phyloP scores from a whole-genome alignment of 2,113 vertebrate genomes.

The Camelus dromedarius region DNA sequence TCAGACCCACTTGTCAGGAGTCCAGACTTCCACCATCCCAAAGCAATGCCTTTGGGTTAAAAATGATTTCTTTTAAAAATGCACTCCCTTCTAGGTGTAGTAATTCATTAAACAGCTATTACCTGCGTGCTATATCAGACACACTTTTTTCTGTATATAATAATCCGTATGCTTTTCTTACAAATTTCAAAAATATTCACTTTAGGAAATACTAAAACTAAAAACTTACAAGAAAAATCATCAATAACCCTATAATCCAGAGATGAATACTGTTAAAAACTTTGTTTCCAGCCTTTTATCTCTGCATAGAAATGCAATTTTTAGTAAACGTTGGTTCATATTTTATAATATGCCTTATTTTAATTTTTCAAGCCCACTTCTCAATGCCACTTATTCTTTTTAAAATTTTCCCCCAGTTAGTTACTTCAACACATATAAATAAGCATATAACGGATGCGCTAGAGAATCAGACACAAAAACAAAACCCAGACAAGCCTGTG shows the following conservation, averaged over 20 bases:
- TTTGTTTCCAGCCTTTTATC: conserved; percentile 2
- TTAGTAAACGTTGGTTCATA: neutral
- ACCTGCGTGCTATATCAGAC: neutral
- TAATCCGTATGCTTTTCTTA: neutral
- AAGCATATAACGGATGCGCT: neutral
- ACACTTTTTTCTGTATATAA: neutral
- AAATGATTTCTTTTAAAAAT: conserved; percentile 37
- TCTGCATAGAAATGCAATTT: conserved; percentile 3
- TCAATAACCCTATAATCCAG: neutral
- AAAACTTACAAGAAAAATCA: conserved; percentile 41
- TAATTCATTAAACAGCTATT: neutral
- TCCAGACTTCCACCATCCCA: neutral
- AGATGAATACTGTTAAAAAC: neutral
- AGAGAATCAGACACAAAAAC: neutral
- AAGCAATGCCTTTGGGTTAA: neutral
- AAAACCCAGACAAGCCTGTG: neutral
- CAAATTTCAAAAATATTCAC: conserved; percentile 46
- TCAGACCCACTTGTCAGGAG: neutral
- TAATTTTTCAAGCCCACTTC: conserved; percentile 27
- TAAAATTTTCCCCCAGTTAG: neutral
- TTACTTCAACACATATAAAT: conserved; percentile 1
- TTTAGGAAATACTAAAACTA: conserved; percentile 60
- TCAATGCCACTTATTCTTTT: neutral
- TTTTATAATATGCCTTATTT: conserved; percentile 9
- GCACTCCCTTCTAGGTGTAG: neutral